Evolutionary conservation across 2,888 invertebrate genomes (phyloP).

Genomic region (Mactromeris polynyma): DNA sequence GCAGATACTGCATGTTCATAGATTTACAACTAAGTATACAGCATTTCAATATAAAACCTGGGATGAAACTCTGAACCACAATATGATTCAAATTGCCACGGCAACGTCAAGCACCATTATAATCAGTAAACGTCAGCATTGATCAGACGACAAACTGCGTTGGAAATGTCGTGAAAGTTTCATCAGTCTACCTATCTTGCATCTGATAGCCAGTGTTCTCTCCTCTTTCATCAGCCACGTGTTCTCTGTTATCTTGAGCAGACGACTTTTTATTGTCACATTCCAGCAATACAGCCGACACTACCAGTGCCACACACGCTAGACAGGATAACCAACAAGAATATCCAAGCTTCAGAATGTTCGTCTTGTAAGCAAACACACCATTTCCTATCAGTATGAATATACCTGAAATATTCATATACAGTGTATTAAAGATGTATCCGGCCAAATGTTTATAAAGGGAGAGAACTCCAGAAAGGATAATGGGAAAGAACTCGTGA

Average conservation of each 20-base stretch:
- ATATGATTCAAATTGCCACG: background rate
- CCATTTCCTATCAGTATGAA: conserved; percentile 13
- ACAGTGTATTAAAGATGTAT: no score
- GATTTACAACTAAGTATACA: no score
- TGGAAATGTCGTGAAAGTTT: background rate
- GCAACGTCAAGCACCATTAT: background rate
- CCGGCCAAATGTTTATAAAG: no score
- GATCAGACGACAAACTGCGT: background rate
- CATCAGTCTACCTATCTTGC: background rate
- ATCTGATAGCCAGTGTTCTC: background rate
- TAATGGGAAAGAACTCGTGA: no score
- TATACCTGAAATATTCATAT: conserved; percentile 24
- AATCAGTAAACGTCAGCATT: background rate
- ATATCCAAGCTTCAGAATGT: conserved; percentile 14
- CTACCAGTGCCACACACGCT: background rate
- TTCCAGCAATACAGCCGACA: conserved; percentile 17
- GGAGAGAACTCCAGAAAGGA: no score
- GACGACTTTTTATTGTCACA: conserved; percentile 26
- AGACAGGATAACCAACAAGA: conserved; percentile 33
- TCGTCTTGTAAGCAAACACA: conserved; percentile 10
- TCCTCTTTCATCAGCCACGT: background rate
- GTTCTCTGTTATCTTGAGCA: background rate
- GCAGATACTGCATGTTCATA: no score
- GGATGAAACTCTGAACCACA: no score
- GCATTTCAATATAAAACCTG: no score